Conservation (phyloP, 2,113 vertebrate species). For the Mus pahari region DNA sequence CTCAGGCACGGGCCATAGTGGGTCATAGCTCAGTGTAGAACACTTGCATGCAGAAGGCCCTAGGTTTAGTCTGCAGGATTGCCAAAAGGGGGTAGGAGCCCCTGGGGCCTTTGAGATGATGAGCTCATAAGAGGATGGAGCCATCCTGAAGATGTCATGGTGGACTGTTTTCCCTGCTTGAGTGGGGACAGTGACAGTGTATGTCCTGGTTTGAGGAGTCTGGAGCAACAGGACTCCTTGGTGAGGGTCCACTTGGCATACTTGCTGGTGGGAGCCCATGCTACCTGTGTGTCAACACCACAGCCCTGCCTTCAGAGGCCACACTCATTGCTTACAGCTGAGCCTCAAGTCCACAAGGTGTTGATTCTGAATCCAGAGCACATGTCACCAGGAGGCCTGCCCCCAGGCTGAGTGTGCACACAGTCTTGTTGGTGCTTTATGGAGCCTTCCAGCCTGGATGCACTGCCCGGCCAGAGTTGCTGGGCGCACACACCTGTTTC, state of each 20-base stretch:
- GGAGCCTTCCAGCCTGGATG: rapidly evolving
- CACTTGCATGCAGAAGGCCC: not conserved
- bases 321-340: rapidly evolving
- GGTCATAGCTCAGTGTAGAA: not conserved
- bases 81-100: not conserved
- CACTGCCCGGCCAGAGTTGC: not conserved
- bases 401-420: not conserved
- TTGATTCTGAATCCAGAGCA: not conserved
- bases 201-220: not conserved
- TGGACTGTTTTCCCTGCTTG: not conserved
- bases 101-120: too few species aligned
- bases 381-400: not conserved
- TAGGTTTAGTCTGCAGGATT: not conserved
- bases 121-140: not conserved
- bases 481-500: not conserved
- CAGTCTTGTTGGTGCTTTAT: too few species aligned
- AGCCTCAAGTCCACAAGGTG: not conserved
- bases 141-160: not conserved
- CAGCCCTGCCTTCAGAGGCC: not conserved
- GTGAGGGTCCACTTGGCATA: not conserved
- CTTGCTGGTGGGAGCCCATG: not conserved
- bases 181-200: not conserved
- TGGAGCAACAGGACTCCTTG: not conserved
- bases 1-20: not conserved
- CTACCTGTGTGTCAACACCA: not conserved